Conservation (phyloP, 2,888 invertebrate genomes). For the Drosophila borborema region DNA sequence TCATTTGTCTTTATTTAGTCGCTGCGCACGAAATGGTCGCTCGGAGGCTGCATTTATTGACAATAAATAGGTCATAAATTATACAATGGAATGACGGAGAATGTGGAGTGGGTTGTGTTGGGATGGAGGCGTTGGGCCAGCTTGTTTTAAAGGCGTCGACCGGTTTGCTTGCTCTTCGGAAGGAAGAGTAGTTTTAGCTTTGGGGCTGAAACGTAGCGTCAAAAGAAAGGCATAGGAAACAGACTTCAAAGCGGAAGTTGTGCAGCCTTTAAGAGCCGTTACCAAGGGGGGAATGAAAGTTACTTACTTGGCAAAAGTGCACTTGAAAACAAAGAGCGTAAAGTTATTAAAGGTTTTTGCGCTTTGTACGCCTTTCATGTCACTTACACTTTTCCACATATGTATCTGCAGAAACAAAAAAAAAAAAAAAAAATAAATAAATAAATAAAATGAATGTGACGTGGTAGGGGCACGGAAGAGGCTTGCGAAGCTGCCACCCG, state of each 20-base stretch:
- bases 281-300: background rate
- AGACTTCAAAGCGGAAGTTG: slow-evolving; percentile 69
- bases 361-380: slow-evolving; percentile 73
- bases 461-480: background rate
- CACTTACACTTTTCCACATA: slow-evolving; percentile 71
- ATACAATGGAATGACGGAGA: slow-evolving; percentile 23
- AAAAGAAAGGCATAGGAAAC: slow-evolving; percentile 26
- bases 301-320: slow-evolving; percentile 57
- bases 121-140: background rate
- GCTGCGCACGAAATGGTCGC: slow-evolving; percentile 72
- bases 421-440: too few species aligned
- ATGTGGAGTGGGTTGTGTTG: too few species aligned
- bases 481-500: background rate
- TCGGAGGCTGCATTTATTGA: slow-evolving; percentile 78
- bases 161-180: background rate
- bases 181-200: slow-evolving; percentile 8
- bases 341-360: slow-evolving; percentile 79
- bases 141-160: slow-evolving; percentile 26
- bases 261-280: slow-evolving; percentile 25
- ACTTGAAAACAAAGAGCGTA: slow-evolving; percentile 79
- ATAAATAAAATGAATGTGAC: background rate
- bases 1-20: slow-evolving; percentile 78
- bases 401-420: slow-evolving; percentile 23
- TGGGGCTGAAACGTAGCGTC: slow-evolving; percentile 8
- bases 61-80: slow-evolving; percentile 78